phyloP scores from a whole-genome alignment of 2,888 invertebrate species.

The Carabus problematicus region DNA sequence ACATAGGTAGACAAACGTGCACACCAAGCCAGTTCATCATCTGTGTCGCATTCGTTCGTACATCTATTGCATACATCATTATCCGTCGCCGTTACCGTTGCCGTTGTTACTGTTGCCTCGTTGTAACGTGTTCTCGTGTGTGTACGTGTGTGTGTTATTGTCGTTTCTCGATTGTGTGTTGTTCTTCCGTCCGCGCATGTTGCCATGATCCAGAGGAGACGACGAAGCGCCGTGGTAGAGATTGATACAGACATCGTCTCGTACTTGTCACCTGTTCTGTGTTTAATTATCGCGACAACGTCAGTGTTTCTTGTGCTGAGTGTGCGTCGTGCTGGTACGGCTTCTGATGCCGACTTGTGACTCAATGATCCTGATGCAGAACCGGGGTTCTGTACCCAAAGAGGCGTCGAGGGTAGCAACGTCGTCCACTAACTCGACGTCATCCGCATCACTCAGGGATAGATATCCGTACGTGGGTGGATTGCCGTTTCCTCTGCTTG shows the following conservation, averaged over 20 bases:
- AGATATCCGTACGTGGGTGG: conserved; percentile 24
- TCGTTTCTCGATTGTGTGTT: neutral
- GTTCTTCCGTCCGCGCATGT: neutral
- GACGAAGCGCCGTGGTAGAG: neutral
- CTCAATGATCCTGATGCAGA: conserved; percentile 40
- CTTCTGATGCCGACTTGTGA: conserved; percentile 37
- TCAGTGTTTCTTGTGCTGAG: conserved; percentile 5
- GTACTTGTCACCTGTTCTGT: too few relatives aligned
- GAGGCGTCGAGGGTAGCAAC: conserved; percentile 29
- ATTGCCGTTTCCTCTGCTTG: conserved; percentile 32
- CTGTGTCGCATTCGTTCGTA: too few relatives aligned
- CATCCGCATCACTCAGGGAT: neutral
- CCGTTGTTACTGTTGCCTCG: too few relatives aligned
- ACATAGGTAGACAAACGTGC: too few relatives aligned
- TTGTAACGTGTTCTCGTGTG: neutral
- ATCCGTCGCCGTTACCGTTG: too few relatives aligned
- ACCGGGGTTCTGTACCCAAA: conserved; percentile 34
- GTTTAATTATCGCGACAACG: neutral
- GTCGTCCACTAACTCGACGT: conserved; percentile 6
- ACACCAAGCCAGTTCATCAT: too few relatives aligned
- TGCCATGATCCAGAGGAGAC: neutral
- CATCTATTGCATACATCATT: too few relatives aligned
- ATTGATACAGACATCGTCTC: too few relatives aligned
- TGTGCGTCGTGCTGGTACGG: conserved; percentile 7
- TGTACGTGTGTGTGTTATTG: neutral